These are phyloP conservation scores for Taenaris catops DNA, from an alignment of 2,888 invertebrate species.

Conservation along the genomic window DNA sequence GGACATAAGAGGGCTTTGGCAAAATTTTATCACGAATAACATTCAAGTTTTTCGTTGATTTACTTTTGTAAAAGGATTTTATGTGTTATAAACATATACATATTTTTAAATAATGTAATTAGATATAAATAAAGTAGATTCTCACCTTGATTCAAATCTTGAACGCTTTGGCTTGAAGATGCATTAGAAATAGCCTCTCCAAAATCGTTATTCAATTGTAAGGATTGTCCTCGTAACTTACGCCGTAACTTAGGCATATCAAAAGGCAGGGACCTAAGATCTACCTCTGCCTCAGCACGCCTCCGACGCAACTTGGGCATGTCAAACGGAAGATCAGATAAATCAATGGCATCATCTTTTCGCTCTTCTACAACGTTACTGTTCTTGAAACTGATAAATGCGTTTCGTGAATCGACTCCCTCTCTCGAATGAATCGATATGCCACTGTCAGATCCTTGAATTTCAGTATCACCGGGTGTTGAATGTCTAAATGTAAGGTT, in stretches of 20 bases:
- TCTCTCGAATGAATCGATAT: constrained; percentile 92
- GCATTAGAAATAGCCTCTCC: constrained; percentile 88
- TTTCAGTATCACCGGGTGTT: constrained; percentile 85
- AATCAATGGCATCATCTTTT: constrained; percentile 81
- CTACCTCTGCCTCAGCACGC: constrained; percentile 87
- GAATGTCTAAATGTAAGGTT: constrained; percentile 83
- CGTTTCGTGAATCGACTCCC: constrained; percentile 84
- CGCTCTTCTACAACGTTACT: constrained; percentile 74
- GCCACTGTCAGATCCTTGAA: constrained; percentile 93
- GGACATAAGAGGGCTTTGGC: constrained; percentile 27
- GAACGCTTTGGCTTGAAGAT: constrained; percentile 90
- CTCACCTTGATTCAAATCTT: constrained; percentile 85
- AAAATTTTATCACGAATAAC: constrained; percentile 19
- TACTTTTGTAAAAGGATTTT: not conserved
- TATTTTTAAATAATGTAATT: not conserved
- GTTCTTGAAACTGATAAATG: constrained; percentile 81
- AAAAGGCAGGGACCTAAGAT: constrained; percentile 90
- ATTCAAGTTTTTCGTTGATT: constrained; percentile 16
- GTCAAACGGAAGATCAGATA: constrained; percentile 91
- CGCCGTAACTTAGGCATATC: constrained; percentile 94
- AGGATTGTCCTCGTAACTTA: constrained; percentile 82
- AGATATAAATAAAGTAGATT: not conserved
- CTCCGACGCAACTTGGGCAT: constrained; percentile 92
- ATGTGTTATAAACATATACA: not conserved
- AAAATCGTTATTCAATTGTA: constrained; percentile 82